phyloP scores from a whole-genome alignment of 2,113 vertebrate species.

The Eidolon helvum region DNA sequence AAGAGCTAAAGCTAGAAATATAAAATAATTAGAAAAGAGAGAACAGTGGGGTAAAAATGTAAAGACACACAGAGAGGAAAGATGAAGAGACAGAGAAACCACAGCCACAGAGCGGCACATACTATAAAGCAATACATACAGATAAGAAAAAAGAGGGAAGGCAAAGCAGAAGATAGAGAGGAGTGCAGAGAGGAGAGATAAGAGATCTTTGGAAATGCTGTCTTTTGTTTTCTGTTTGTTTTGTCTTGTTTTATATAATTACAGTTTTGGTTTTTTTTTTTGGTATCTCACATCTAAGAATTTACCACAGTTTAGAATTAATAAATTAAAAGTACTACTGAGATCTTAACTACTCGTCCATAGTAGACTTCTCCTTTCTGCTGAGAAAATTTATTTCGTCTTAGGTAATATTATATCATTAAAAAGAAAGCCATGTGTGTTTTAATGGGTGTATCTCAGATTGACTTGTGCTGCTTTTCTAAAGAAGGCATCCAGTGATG shows the following conservation, averaged over 20 bases:
- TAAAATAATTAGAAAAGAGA: not conserved
- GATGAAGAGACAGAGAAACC: not conserved
- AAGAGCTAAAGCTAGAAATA: not conserved
- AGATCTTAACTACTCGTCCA: not conserved
- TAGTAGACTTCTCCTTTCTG: not conserved
- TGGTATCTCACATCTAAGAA: not conserved
- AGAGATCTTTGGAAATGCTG: not conserved
- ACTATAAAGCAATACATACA: not conserved
- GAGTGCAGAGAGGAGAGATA: not conserved
- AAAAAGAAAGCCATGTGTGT: not conserved
- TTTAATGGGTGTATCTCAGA: not conserved
- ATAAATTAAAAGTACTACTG: not conserved
- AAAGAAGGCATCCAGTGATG: not conserved
- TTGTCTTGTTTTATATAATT: not conserved
- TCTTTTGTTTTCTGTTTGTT: not conserved
- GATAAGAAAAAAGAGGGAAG: not conserved
- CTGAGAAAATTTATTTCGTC: not conserved
- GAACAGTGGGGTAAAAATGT: not conserved
- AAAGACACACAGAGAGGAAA: not conserved
- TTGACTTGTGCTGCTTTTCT: not conserved
- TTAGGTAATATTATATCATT: not conserved
- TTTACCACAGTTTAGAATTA: not conserved
- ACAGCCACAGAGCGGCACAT: not conserved
- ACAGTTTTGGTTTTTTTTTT: not conserved
- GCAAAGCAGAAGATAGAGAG: not conserved